phyloP scores from a whole-genome alignment of 2,113 vertebrate species.

The Hylia prasina region DNA sequence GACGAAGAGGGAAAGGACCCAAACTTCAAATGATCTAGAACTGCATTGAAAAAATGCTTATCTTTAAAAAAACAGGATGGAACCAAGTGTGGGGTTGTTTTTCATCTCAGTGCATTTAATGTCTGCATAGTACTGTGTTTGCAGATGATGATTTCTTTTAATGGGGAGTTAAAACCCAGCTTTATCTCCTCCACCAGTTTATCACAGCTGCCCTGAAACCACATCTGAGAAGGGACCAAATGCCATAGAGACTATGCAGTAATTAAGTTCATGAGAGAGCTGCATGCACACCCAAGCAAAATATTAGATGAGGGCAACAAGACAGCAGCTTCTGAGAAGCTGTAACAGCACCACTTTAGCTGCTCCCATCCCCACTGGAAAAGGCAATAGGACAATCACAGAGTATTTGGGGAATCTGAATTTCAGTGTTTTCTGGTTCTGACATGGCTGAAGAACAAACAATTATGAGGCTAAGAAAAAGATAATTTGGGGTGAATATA shows the following conservation, averaged over 20 bases:
- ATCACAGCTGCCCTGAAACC: constrained; percentile 12
- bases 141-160: not conserved
- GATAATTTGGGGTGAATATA: not conserved
- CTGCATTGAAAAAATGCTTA: not conserved
- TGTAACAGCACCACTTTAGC: not conserved
- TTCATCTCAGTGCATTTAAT: not conserved
- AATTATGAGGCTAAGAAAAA: not conserved
- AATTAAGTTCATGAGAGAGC: not conserved
- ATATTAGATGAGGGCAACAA: not conserved
- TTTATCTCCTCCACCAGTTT: not conserved
- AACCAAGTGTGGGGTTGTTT: not conserved
- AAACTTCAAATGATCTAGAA: not conserved
- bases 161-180: not conserved
- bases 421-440: not conserved
- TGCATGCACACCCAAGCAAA: not conserved
- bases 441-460: not conserved
- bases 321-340: not conserved
- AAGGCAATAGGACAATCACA: not conserved
- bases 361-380: not conserved
- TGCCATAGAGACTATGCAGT: not conserved
- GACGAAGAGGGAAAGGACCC: not conserved
- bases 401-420: not conserved
- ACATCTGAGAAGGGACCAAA: not conserved
- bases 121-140: not conserved
- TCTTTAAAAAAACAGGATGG: not conserved